Evolutionary conservation across 2,797 vertebrate genomes (phyloP).

Genomic region (Cephalopachus bancanus): DNA sequence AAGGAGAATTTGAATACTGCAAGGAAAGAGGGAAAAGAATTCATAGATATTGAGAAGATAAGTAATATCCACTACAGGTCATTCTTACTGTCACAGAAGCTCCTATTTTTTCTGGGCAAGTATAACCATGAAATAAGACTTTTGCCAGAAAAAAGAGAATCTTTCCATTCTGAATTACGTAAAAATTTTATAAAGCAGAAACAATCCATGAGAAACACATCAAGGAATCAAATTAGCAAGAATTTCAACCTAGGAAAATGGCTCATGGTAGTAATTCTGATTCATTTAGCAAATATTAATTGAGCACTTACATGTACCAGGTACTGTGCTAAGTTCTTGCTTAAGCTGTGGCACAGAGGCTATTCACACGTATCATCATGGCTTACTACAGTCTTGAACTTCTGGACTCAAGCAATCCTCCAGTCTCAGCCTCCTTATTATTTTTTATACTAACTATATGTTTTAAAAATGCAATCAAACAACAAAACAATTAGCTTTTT

Average conservation of each 20-base stretch:
- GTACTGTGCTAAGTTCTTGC: background rate
- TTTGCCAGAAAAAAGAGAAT: background rate
- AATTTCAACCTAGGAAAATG: constrained; percentile 16
- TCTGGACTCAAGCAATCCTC: background rate
- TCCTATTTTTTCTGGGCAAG: background rate
- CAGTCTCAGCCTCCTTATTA: background rate
- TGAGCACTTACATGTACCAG: background rate
- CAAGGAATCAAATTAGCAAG: constrained; percentile 25
- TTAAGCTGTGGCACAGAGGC: background rate
- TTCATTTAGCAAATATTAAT: constrained; percentile 33
- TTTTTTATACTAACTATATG: constrained; percentile 20
- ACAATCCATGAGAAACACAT: constrained; percentile 22
- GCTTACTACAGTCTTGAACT: background rate
- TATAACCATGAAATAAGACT: constrained; percentile 13
- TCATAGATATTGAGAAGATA: background rate
- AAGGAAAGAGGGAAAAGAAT: background rate
- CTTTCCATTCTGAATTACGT: background rate
- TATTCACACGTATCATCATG: background rate
- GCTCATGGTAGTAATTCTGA: background rate
- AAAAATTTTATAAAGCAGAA: constrained; percentile 1
- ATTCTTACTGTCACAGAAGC: background rate
- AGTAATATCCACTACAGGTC: background rate
- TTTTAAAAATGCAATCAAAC: background rate
- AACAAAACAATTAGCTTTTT: constrained; percentile 27
- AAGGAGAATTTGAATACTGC: background rate